Conservation (phyloP, 1,140 invertebrate species). For the Drosophila mojavensis region DNA sequence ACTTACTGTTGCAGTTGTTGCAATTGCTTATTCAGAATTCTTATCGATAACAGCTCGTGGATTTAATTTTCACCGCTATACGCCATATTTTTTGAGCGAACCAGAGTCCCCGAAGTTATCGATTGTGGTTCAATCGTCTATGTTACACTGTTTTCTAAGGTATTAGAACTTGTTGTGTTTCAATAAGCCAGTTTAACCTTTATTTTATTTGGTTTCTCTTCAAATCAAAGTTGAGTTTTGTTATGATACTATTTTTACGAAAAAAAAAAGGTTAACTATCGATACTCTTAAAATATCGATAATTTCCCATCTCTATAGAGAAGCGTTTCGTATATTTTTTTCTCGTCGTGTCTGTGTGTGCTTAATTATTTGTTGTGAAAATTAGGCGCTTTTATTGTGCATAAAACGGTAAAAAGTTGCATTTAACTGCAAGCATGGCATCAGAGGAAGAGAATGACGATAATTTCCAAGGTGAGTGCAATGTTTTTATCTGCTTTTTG, state of each 20-base stretch:
- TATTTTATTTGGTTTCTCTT: neutral
- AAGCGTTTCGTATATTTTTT: constrained; percentile 64
- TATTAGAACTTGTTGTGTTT: neutral
- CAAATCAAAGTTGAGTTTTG: neutral
- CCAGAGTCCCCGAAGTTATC: constrained; percentile 36
- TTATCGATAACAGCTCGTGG: constrained; percentile 3
- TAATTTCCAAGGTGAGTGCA: constrained; percentile 79
- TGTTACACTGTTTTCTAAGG: neutral
- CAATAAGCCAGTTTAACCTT: neutral
- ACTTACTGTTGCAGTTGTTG: no score
- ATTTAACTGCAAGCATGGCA: constrained; percentile 74
- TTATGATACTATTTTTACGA: no score
- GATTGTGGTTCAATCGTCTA: neutral
- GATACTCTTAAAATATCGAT: constrained; percentile 18
- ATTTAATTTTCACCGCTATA: neutral
- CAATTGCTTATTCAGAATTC: no score
- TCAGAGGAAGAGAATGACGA: constrained; percentile 83
- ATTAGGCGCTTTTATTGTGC: constrained; percentile 73
- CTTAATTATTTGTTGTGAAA: constrained; percentile 79
- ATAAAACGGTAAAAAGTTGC: constrained; percentile 63
- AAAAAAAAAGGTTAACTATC: neutral
- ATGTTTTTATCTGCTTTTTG: constrained; percentile 48
- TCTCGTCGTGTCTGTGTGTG: constrained; percentile 81
- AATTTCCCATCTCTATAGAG: constrained; percentile 24
- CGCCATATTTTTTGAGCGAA: constrained; percentile 61